These are phyloP conservation scores for Antrozous pallidus DNA, from an alignment of 2,797 vertebrate genomes.

Conservation along the genomic window DNA sequence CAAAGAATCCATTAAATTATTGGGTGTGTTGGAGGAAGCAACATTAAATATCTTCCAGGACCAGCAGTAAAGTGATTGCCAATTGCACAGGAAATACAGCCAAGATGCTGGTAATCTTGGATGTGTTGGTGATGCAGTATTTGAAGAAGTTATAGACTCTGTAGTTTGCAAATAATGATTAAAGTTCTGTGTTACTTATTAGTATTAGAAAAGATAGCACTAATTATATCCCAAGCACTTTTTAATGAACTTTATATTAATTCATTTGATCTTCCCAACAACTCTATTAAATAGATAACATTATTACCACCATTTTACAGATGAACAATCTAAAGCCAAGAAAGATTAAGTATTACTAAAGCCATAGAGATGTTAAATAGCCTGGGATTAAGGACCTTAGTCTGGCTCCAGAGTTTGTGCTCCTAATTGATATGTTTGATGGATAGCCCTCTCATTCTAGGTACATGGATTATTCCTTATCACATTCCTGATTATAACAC, in stretches of 20 bases:
- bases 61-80: not conserved
- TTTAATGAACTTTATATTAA: not conserved
- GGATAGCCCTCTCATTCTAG: not conserved
- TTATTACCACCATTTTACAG: not conserved
- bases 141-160: not conserved
- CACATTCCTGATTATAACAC: not conserved
- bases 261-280: constrained; percentile 16
- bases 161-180: not conserved
- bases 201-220: not conserved
- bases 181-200: not conserved
- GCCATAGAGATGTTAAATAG: not conserved
- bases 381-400: not conserved
- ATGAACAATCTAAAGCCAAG: not conserved
- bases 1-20: not conserved
- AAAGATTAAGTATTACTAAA: not conserved
- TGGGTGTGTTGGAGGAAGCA: not conserved
- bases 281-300: not conserved
- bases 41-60: not conserved
- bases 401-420: not conserved
- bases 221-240: not conserved
- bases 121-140: not conserved
- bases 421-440: not conserved
- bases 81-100: not conserved
- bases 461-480: not conserved
- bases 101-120: not conserved